A percentile compares a stretch with the other conserved stretches of the same genome.
Conservation (phyloP, 2,113 vertebrate genomes). For the Ceyx cyanopectus region DNA sequence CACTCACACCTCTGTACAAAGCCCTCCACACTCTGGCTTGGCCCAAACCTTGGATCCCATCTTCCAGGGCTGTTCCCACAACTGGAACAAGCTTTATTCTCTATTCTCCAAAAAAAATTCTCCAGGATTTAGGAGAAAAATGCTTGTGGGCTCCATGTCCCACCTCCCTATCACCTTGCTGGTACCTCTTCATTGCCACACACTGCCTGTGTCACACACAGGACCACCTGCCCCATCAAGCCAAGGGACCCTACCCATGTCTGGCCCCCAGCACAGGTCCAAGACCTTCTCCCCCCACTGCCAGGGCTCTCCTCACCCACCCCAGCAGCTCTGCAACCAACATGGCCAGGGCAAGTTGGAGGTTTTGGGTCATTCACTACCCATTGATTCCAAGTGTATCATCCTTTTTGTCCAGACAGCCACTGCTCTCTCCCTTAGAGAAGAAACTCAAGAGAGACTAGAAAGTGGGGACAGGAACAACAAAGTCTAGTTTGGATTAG, state of each 20-base stretch:
- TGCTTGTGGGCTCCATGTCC: not conserved
- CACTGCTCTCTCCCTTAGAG: not conserved
- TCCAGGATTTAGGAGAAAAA: not conserved
- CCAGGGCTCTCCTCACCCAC: not conserved
- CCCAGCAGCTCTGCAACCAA: not conserved
- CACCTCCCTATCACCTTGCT: not conserved
- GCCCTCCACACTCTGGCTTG: not conserved
- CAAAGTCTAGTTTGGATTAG: not conserved
- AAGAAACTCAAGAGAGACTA: not conserved
- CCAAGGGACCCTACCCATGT: not conserved
- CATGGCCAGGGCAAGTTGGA: not conserved
- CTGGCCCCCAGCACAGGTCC: not conserved
- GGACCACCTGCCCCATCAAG: not conserved
- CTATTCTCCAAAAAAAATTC: not conserved
- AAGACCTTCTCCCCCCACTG: fast-evolving
- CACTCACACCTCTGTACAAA: not conserved
- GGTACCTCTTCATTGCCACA: not conserved
- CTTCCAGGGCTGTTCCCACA: not conserved
- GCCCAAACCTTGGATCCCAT: not conserved
- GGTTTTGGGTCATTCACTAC: not conserved
- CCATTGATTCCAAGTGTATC: not conserved
- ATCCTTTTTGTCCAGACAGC: not conserved
- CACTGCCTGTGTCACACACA: not conserved
- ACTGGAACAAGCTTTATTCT: not conserved
- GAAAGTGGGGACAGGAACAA: not conserved